These are phyloP conservation scores for Calosoma granatense DNA, from an alignment of 1,140 invertebrate species.

Conservation along the genomic window DNA sequence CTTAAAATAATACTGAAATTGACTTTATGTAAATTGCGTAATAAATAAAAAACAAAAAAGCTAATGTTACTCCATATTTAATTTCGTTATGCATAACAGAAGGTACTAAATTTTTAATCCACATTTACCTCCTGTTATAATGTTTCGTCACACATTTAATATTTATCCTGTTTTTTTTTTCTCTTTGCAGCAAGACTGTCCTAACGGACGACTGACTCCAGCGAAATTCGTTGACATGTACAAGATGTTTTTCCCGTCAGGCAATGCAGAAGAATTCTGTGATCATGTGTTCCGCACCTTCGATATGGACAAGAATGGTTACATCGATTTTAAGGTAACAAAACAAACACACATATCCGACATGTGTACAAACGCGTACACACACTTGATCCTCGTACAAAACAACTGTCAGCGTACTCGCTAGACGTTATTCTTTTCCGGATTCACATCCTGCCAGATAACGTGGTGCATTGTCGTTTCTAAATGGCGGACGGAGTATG, in stretches of 20 bases:
- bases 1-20: too few relatives aligned
- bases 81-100: too few relatives aligned
- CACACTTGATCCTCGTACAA: not conserved
- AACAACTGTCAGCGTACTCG: too few relatives aligned
- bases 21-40: too few relatives aligned
- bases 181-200: conserved; percentile 98
- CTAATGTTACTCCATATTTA: too few relatives aligned
- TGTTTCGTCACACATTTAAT: too few relatives aligned
- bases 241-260: conserved; percentile 98
- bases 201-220: conserved; percentile 91
- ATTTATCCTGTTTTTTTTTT: too few relatives aligned
- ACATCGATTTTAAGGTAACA: conserved; percentile 92
- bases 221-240: conserved; percentile 99
- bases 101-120: too few relatives aligned
- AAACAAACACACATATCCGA: not conserved
- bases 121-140: too few relatives aligned
- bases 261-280: conserved; percentile 97
- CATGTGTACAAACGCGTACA: not conserved
- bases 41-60: too few relatives aligned
- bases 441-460: not conserved
- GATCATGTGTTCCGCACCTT: conserved; percentile 99
- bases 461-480: not conserved
- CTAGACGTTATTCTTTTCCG: too few relatives aligned
- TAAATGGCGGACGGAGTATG: not conserved
- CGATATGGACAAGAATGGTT: conserved; percentile 98